A percentile compares a stretch with the other conserved stretches of the same genome.
phyloP scores from a whole-genome alignment of 2,113 vertebrate genomes.

The Dascyllus trimaculatus region DNA sequence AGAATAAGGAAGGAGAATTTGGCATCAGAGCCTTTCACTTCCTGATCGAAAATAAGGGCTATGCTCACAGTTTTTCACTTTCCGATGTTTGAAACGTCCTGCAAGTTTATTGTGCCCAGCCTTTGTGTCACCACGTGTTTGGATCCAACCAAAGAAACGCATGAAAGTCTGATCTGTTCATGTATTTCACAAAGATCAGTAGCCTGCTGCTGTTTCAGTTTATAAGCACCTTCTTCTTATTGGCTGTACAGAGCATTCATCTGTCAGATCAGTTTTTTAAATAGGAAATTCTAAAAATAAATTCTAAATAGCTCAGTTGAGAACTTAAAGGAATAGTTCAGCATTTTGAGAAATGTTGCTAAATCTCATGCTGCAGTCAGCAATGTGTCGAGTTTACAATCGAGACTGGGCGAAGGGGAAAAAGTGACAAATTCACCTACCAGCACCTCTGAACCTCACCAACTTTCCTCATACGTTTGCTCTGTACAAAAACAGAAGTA shows the following conservation, averaged over 20 bases:
- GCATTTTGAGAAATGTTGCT: background rate
- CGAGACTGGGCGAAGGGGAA: too few species aligned
- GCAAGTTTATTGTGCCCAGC: background rate
- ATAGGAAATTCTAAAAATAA: background rate
- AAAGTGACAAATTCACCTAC: too few species aligned
- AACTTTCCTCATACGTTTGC: too few species aligned
- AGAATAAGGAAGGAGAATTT: conserved; percentile 15
- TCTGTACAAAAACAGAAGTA: background rate
- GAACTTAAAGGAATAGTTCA: background rate
- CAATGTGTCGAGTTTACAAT: too few species aligned
- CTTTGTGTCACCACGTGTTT: background rate
- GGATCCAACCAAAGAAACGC: conserved; percentile 31
- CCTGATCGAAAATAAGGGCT: background rate
- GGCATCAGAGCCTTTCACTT: background rate
- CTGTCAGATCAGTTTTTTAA: background rate
- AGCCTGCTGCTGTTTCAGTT: conserved; percentile 10
- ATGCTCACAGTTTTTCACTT: conserved; percentile 9
- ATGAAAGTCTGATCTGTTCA: conserved; percentile 20
- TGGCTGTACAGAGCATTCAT: background rate
- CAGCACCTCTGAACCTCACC: too few species aligned
- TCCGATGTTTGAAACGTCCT: background rate
- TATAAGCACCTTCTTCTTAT: background rate
- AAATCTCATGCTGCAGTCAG: too few species aligned
- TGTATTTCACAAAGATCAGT: conserved; percentile 33
- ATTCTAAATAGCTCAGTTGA: too few species aligned